phyloP scores from a whole-genome alignment of 2,888 invertebrate genomes.

The Penaeus monodon region DNA sequence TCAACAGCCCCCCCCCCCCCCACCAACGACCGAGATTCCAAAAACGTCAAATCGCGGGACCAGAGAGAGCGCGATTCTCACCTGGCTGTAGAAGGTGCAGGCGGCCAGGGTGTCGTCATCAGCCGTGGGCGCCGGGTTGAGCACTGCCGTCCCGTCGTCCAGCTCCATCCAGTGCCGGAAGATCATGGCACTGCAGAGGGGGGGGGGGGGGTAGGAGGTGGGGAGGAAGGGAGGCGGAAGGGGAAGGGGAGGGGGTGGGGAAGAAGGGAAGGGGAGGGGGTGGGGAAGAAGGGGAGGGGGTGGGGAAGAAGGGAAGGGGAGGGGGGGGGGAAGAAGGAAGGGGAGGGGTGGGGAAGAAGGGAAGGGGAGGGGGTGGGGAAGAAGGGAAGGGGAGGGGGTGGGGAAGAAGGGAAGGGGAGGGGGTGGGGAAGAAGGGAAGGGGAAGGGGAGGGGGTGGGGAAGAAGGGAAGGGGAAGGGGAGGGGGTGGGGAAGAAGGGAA shows the following conservation, averaged over 20 bases:
- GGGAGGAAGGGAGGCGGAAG: not conserved
- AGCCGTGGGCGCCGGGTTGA: conserved; percentile 48
- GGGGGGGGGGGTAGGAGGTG: not conserved
- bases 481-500: too few species aligned
- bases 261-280: not conserved
- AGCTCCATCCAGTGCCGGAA: conserved; percentile 59
- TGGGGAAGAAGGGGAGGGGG: not conserved
- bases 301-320: not conserved
- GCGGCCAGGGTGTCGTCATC: conserved; percentile 57
- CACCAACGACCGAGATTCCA: not conserved
- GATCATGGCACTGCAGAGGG: conserved; percentile 45
- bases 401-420: too few species aligned
- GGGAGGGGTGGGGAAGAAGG: too few species aligned
- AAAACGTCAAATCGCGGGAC: not conserved
- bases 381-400: too few species aligned
- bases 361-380: too few species aligned
- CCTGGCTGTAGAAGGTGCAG: conserved; percentile 60
- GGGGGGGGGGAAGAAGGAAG: not conserved
- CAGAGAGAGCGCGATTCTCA: not conserved
- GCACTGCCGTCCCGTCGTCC: conserved; percentile 57
- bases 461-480: too few species aligned
- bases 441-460: too few species aligned
- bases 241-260: not conserved
- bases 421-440: too few species aligned
- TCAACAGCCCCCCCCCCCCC: not conserved